Percentiles rank a stretch among this genome's conserved stretches.
phyloP scores from a whole-genome alignment of 2,113 vertebrate genomes.

The Irena cyanogastra region DNA sequence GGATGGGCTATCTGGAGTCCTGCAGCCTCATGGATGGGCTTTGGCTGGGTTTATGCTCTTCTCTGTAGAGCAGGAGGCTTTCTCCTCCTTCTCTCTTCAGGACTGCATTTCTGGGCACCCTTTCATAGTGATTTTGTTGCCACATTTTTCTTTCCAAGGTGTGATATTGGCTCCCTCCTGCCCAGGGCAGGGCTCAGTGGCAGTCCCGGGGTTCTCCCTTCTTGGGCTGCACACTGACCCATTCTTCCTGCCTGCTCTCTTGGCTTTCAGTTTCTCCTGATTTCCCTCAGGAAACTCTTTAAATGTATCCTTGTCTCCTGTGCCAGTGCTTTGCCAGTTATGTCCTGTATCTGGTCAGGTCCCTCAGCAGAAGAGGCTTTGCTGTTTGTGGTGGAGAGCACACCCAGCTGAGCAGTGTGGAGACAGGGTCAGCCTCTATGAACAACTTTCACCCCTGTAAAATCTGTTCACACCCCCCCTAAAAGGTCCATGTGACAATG shows the following conservation, averaged over 20 bases:
- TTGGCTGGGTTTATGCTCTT: not conserved
- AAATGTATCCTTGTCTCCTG: not conserved
- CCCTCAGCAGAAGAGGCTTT: not conserved
- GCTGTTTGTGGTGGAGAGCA: not conserved
- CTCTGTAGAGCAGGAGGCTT: not conserved
- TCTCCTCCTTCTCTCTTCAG: not conserved
- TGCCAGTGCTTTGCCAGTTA: not conserved
- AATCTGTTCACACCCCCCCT: not conserved
- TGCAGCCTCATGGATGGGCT: rapidly evolving
- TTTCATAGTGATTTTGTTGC: not conserved
- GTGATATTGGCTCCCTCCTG: not conserved
- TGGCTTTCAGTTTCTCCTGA: not conserved
- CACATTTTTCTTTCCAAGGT: not conserved
- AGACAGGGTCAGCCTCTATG: not conserved
- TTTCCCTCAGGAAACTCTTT: not conserved
- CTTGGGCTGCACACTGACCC: not conserved
- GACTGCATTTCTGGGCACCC: not conserved
- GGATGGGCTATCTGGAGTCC: not conserved
- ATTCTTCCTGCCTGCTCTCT: not conserved
- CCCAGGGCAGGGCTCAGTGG: not conserved
- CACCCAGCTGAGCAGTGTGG: not conserved
- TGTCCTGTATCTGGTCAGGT: not conserved
- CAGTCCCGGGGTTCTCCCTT: not conserved
- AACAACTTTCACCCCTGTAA: not conserved
- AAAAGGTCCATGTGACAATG: not conserved